A percentile compares a stretch with the other conserved stretches of the same genome.
Conservation (phyloP, 2,113 vertebrate genomes). For the Vanacampus margaritifer region DNA sequence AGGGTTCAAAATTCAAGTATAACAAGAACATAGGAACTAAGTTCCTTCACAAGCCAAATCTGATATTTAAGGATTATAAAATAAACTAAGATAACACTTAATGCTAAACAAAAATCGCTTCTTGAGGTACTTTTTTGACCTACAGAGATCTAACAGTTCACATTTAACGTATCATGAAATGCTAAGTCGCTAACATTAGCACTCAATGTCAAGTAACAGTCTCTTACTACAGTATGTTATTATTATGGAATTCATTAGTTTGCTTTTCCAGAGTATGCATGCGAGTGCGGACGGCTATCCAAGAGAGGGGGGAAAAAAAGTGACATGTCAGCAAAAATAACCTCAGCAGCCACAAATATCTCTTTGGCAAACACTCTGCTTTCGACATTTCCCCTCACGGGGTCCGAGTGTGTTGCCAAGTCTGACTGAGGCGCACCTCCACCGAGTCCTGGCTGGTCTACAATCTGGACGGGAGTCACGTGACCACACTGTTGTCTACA, state of each 20-base stretch:
- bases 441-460: conserved; percentile 14
- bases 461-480: conserved; percentile 30
- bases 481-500: conserved; percentile 8
- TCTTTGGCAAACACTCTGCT: conserved; percentile 40
- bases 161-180: background rate
- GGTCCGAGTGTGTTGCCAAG: conserved; percentile 21
- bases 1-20: no score
- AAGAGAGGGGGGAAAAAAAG: conserved; percentile 27
- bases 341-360: conserved; percentile 43
- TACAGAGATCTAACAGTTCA: no score
- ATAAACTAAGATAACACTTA: background rate
- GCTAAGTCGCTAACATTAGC: background rate
- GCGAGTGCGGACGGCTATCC: conserved; percentile 4
- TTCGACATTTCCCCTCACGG: conserved; percentile 41
- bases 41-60: no score
- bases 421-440: conserved; percentile 5
- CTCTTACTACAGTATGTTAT: conserved; percentile 5
- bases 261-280: conserved; percentile 23
- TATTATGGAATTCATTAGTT: conserved; percentile 33
- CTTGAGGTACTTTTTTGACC: background rate
- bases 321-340: conserved; percentile 25
- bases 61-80: background rate
- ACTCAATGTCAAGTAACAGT: background rate
- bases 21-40: no score
- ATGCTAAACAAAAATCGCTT: background rate